These are phyloP conservation scores for Dipodomys stephensi DNA, from an alignment of 2,113 vertebrate species.

Conservation along the genomic window DNA sequence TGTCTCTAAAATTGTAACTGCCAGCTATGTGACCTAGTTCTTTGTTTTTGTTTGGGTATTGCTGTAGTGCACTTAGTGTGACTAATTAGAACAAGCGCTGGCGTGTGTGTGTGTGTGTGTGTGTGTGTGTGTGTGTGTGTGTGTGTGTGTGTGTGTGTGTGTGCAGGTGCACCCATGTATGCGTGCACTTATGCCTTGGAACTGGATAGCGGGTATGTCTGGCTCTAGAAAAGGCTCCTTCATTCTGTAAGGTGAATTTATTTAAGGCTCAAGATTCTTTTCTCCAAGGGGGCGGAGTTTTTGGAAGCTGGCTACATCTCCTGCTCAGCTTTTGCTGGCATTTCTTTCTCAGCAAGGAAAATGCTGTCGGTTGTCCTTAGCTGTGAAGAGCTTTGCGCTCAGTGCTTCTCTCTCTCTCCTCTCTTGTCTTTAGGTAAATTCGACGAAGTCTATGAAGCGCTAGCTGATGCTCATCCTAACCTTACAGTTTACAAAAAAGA, in stretches of 20 bases:
- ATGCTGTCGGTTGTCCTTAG: background rate
- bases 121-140: background rate
- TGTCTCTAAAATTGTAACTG: background rate
- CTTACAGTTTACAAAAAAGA: slow-evolving; percentile 93
- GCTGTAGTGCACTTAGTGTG: background rate
- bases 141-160: background rate
- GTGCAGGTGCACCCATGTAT: background rate
- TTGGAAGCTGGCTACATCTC: background rate
- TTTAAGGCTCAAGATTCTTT: background rate
- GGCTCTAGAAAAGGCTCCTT: background rate
- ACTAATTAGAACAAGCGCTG: background rate
- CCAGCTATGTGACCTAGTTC: background rate
- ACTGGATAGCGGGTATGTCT: background rate
- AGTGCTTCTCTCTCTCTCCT: background rate
- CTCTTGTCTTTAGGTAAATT: slow-evolving; percentile 87
- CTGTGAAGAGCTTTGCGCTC: background rate
- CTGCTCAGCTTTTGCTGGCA: background rate
- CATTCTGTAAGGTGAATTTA: background rate
- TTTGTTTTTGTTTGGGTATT: background rate
- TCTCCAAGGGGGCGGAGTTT: background rate
- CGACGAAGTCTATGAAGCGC: slow-evolving; percentile 89
- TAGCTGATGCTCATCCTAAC: slow-evolving; percentile 91
- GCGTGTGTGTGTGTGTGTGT: background rate
- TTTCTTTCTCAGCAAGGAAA: background rate
- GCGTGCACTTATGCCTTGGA: background rate